Conservation (phyloP, 2,888 invertebrate genomes). For the Ganaspis brasiliensis region DNA sequence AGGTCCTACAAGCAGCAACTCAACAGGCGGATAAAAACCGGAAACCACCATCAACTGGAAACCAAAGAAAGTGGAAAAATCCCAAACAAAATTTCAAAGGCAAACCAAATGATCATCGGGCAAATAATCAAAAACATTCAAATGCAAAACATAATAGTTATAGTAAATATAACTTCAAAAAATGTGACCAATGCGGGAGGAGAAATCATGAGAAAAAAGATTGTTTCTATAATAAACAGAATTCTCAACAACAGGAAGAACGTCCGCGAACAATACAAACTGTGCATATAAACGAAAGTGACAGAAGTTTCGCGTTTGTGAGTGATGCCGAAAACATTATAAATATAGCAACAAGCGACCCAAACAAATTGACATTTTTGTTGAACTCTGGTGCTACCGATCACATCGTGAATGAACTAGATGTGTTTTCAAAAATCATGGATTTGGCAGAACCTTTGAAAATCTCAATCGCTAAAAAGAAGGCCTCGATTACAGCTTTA, state of each 20-base stretch:
- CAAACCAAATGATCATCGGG: too few relatives aligned
- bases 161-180: background rate
- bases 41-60: too few relatives aligned
- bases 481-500: conserved; percentile 66
- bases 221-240: conserved; percentile 5
- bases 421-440: background rate
- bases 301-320: conserved; percentile 13
- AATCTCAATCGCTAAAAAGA: conserved; percentile 68
- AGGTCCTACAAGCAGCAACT: too few relatives aligned
- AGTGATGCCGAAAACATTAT: background rate
- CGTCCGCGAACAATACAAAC: conserved; percentile 11
- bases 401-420: background rate
- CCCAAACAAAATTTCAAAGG: too few relatives aligned
- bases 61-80: too few relatives aligned
- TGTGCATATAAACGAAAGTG: background rate
- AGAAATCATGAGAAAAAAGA: conserved; percentile 10
- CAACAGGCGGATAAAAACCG: too few relatives aligned
- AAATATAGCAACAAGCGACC: conserved; percentile 8
- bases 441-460: conserved; percentile 28
- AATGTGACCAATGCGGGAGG: background rate
- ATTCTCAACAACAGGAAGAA: conserved; percentile 18
- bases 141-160: too few relatives aligned
- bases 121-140: too few relatives aligned
- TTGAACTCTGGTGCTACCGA: background rate
- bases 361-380: background rate